Evolutionary conservation across 2,113 vertebrate species (phyloP), one percentile per base, ranked within the genome.

Genomic region (Microcebus lehilahytsara): DNA sequence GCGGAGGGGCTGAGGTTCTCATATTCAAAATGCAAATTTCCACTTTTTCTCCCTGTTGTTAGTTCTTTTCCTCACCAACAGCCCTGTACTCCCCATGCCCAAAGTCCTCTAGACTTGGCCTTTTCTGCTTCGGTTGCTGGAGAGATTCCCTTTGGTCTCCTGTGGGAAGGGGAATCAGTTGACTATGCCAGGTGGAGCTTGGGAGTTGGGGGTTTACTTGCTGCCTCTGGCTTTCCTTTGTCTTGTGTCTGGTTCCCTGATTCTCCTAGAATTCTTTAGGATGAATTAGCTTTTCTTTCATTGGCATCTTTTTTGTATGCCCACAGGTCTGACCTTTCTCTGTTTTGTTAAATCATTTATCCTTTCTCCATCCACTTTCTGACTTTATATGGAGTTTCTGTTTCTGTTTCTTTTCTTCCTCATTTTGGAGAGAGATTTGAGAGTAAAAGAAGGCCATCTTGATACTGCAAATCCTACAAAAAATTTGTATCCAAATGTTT

Each of bases 371-470:
- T 42, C 66, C 11, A 27, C 60, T 89, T 94, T 74, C 46, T 93
- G 81, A 97, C 89, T 96, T 93, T 88, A 90, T 96, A 46, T 97
- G 78, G 71, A 81, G 60, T 83, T 95, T 96, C 85, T 93, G 46
- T 53, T 83, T 96, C 62, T 93, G 60, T 60, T 85, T 96, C 46
- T 92, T 72, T 85, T 95, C 75, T 75, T 92, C 56, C 49, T 51
- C 51, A 5, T 93, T 94, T 95, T 94, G 49, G 72, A 94, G 96
- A 95, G 22, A 66, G 16, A 77, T 93, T 97, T 94, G 80, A 78
- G 89, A 85, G 23, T 34, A 79, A 72, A 93, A 86, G 88, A 92
- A 97, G 79, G 40, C 75, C 46, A 67, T 78, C 46, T 91, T 84
- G 90, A 75, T 78, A 83, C 60, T 89, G 60, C 94, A 91, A 96